A percentile compares a stretch with the other conserved stretches of the same genome.
Conservation (phyloP, 1,140 invertebrate species). For the Drosophila fuyamai region DNA sequence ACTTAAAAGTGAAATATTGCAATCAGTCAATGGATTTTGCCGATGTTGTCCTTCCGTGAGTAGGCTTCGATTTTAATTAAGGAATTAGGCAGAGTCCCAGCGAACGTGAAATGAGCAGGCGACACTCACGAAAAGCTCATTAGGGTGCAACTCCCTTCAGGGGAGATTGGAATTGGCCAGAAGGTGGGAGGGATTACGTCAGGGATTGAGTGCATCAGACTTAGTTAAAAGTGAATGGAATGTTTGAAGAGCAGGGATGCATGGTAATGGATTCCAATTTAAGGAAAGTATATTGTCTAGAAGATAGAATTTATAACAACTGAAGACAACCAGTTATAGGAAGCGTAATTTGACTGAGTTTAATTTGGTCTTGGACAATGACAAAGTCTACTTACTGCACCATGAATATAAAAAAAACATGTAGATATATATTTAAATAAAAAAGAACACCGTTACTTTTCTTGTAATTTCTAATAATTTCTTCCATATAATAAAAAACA, state of each 20-base stretch:
- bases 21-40: slow-evolving; percentile 80
- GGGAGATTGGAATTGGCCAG: slow-evolving; percentile 5
- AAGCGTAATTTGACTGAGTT: no score
- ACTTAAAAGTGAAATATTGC: slow-evolving; percentile 83
- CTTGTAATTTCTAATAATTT: no score
- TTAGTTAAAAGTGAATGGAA: slow-evolving; percentile 29
- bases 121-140: slow-evolving; percentile 64
- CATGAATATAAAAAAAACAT: no score
- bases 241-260: not conserved
- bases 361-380: no score
- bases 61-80: slow-evolving; percentile 83
- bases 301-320: not conserved
- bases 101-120: slow-evolving; percentile 50
- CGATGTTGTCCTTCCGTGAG: slow-evolving; percentile 29
- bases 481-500: no score
- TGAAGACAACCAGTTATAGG: no score
- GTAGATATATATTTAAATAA: no score
- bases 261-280: not conserved
- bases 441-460: no score
- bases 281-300: no score
- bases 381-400: no score
- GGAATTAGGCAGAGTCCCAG: slow-evolving; percentile 67
- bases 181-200: slow-evolving; percentile 17
- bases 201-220: slow-evolving; percentile 31
- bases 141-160: slow-evolving; percentile 35